Base-by-base conservation (phyloP, 2,888 invertebrate species). In the Unio delphinus region DNA sequence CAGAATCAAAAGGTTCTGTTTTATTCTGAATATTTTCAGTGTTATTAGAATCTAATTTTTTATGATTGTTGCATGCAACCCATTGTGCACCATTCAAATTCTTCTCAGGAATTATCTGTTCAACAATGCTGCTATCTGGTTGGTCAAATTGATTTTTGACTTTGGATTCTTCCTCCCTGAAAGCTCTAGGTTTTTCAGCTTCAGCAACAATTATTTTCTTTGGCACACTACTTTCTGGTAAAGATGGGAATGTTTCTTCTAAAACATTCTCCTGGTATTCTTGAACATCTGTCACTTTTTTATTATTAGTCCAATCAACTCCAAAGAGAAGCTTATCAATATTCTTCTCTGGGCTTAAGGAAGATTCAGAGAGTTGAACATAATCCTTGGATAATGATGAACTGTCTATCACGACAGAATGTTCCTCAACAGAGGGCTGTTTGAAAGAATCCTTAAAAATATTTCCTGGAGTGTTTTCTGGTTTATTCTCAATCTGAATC, bases 351-450 rank as follows among this genome's bases (percentile, higher is more conserved):
- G 8, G 11, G 45, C 45, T 45, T 45, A 45, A 45, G 11, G 45
- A 45, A 11, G 45, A 45, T 1, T 45, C 11, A 2, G 45, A 45
- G 45, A 45, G 45, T 11, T 8, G 45, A 45, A 11, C 45, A 11
- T 45, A 45, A 45, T 45, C 45, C 8, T 45, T 45, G 11, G 45
- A 45, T 45, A 45, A 45, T 45, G 45, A 4, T 45, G 45, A 45
- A 45, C 11, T 45, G 45, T 45, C 45, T 45, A 45, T 11, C 54
- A 17, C 17, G 3, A 59, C 55, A 68, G 66, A 26, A 60, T 69
- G 70, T 65, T 69, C 72, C 68, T 73, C 28, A 61, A 61, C 61
- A 23, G 70, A 60, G 61, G 45, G 34, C n/a, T 55, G 58, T 65
- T 34, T 34, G 6, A 34, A 34, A 34, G 34, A 34, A 34, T 34